A percentile compares a stretch with the other conserved stretches of the same genome.
These are phyloP conservation scores for Palythoa grandis DNA, from an alignment of 92 coral and sea anemone species.

Conservation along the genomic window DNA sequence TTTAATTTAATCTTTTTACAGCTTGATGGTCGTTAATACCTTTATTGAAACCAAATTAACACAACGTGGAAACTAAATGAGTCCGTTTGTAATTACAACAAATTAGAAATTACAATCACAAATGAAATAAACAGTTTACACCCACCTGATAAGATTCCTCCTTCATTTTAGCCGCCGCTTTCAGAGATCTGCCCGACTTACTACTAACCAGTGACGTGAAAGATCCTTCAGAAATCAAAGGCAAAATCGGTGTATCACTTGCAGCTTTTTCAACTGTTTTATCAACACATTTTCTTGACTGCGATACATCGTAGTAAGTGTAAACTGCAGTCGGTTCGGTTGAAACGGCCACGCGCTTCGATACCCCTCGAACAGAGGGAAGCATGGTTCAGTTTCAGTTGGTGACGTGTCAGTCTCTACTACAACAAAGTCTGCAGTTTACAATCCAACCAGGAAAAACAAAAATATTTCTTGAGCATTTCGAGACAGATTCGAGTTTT, in stretches of 20 bases:
- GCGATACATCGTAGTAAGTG: not conserved
- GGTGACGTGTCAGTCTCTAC: not conserved
- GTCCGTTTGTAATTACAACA: too few relatives aligned
- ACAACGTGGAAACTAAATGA: too few relatives aligned
- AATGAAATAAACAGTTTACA: not conserved
- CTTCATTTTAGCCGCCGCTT: not conserved
- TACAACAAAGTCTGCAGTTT: not conserved
- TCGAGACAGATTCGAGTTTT: not conserved
- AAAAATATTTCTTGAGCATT: not conserved
- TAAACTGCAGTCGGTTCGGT: slow-evolving; percentile 19
- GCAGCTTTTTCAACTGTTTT: slow-evolving; percentile 32
- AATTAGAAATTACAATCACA: too few relatives aligned
- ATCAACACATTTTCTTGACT: slow-evolving; percentile 16
- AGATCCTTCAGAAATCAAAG: slow-evolving; percentile 73
- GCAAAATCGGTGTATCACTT: slow-evolving; percentile 58
- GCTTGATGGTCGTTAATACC: too few relatives aligned
- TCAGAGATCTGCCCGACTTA: slow-evolving; percentile 41
- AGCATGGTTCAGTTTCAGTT: not conserved
- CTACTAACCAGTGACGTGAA: slow-evolving; percentile 72
- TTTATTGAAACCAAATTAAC: too few relatives aligned
- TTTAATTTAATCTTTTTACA: too few relatives aligned
- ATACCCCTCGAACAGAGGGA: slow-evolving; percentile 6
- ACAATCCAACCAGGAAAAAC: not conserved
- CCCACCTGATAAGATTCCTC: not conserved
- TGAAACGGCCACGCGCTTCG: slow-evolving; percentile 6